phyloP scores from a whole-genome alignment of 2,797 vertebrate species.

The Lycodopsis pacificus region DNA sequence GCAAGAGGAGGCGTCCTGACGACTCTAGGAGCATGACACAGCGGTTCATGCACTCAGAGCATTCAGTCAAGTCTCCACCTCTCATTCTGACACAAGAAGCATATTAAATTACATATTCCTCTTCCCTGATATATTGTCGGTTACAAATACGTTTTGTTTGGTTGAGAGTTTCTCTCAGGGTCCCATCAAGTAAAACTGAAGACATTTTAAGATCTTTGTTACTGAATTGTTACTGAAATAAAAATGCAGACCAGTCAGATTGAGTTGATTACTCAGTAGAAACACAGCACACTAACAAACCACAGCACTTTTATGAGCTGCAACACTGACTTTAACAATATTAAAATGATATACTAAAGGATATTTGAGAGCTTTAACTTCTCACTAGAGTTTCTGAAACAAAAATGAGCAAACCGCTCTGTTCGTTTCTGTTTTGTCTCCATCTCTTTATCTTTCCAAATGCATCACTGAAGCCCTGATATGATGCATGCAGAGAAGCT shows the following conservation, averaged over 20 bases:
- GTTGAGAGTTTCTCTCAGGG: constrained; percentile 24
- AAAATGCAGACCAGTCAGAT: constrained; percentile 30
- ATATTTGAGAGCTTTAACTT: background rate
- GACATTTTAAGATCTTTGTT: constrained; percentile 23
- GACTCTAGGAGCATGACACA: constrained; percentile 58
- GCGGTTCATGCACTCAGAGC: constrained; percentile 44
- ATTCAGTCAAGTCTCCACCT: constrained; percentile 29
- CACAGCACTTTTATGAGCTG: constrained; percentile 12
- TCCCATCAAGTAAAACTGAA: constrained; percentile 31
- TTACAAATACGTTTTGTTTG: constrained; percentile 14
- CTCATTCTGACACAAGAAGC: constrained; percentile 23
- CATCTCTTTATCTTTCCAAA: constrained; percentile 24
- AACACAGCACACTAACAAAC: constrained; percentile 20
- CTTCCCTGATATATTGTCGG: constrained; percentile 1
- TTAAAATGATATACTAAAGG: constrained; percentile 29
- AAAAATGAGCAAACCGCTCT: background rate
- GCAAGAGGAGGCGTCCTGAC: constrained; percentile 62
- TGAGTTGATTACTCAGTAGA: background rate
- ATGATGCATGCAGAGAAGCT: constrained; percentile 25
- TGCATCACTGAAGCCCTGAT: constrained; percentile 25
- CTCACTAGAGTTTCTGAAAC: background rate
- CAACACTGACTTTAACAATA: constrained; percentile 22
- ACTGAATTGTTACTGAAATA: constrained; percentile 15
- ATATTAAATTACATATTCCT: background rate
- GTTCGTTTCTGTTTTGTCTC: constrained; percentile 30